Evolutionary conservation across 37 sponge, comb jelly and placozoan species (phyloP), one percentile per base, ranked within the genome.

Genomic region (Axinella damicornis): DNA sequence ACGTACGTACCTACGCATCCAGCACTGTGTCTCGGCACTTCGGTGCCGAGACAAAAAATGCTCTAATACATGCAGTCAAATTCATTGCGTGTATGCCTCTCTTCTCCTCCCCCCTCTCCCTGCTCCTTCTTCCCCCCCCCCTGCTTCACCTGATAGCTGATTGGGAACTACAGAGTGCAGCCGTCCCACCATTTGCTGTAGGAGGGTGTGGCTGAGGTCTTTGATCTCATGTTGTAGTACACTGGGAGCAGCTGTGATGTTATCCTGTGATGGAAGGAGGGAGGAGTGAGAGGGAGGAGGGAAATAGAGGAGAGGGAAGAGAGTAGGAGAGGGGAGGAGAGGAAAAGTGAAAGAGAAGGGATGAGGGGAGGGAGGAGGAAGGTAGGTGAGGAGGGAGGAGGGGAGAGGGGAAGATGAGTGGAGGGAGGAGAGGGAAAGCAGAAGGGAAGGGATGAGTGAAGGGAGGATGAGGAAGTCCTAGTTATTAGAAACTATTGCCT

Each of bases 181-280:
- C 24, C 67, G 24, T 30, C 6, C 46, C 46, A 77, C n/a, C 6
- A 89, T 83, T 38, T 77, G 35, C 14, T 78, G 71, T 14, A 83
- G 75, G 22, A 89, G 66, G 14, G 25, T 37, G 63, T 83, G 83
- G 61, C 57, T 62, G 13, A 78, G 55, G 9, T 46, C 34, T 84
- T 89, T 83, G 37, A 89, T 65, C 36, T 89, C 53, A 46, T 89
- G 83, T 46, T 89, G 89, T 2, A 89, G 71, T 16, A 78, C 58
- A 86, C 78, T 69, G 22, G 78, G 71, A 70, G 86, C 77, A 6
- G 58, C 86, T 39, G 36, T 38, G 21, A 86, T 86, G 63, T 70
- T 34, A 53, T 77, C 69, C 86, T 86, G 52, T 28, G 54, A 18
- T 2, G 19, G 36, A 11, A 34, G 40, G n/a, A 40, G 35, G 22